A percentile compares a stretch with the other conserved stretches of the same genome.
Evolutionary conservation across 2,113 vertebrate species (phyloP).

Genomic region (Piprites chloris): DNA sequence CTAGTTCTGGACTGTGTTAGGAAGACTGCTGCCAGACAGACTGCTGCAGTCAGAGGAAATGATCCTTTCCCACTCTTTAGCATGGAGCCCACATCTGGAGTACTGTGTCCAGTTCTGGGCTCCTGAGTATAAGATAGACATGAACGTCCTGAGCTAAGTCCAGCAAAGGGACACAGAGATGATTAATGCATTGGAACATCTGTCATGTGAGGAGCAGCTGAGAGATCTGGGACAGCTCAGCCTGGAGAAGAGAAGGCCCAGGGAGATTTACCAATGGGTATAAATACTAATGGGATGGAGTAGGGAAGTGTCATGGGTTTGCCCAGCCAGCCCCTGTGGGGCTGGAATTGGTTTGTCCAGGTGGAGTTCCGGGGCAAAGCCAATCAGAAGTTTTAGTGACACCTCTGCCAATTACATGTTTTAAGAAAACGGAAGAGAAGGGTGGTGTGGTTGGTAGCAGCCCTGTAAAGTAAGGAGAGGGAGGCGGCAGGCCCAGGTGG

Average conservation of each 20-base stretch:
- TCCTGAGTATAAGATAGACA: neutral
- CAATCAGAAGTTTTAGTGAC: too few species aligned
- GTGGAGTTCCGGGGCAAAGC: too few species aligned
- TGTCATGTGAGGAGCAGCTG: neutral
- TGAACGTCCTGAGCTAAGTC: rapidly evolving
- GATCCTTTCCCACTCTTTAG: neutral
- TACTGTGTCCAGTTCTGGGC: neutral
- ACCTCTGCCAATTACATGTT: too few species aligned
- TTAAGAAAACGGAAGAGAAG: too few species aligned
- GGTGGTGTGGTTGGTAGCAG: too few species aligned
- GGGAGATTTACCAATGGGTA: neutral
- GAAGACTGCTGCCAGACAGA: neutral
- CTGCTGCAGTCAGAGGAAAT: neutral
- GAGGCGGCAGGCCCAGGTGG: too few species aligned
- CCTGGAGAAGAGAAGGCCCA: neutral
- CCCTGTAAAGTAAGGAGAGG: too few species aligned
- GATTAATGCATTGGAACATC: neutral
- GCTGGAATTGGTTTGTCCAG: too few species aligned
- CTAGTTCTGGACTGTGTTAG: neutral
- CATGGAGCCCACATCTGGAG: neutral
- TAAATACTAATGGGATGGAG: neutral
- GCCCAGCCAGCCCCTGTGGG: too few species aligned
- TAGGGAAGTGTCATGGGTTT: too few species aligned
- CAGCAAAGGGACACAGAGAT: neutral
- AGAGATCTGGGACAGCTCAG: neutral